phyloP scores from a whole-genome alignment of 2,797 vertebrate genomes.

The Rhinogobio ventralis region DNA sequence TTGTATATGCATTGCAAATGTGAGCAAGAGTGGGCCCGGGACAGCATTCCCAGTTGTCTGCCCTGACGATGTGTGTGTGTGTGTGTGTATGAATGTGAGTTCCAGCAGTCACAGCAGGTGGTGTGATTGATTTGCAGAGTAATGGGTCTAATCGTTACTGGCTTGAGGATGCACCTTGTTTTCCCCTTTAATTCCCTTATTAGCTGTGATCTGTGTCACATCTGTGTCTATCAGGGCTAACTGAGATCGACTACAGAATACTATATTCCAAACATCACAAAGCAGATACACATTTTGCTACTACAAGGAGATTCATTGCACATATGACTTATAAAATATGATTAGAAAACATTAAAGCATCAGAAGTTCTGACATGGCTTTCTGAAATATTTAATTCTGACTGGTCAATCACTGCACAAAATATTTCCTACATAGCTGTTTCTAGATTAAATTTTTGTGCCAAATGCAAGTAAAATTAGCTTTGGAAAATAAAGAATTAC shows the following conservation, averaged over 20 bases:
- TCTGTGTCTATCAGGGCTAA: constrained; percentile 38
- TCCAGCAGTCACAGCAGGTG: constrained; percentile 52
- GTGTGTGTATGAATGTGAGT: constrained; percentile 5
- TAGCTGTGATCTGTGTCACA: constrained; percentile 57
- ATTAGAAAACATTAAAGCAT: neutral
- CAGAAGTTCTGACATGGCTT: neutral
- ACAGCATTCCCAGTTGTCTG: constrained; percentile 18
- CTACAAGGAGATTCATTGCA: neutral
- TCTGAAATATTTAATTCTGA: neutral
- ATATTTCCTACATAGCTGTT: neutral
- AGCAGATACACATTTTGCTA: constrained; percentile 3
- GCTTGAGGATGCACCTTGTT: constrained; percentile 51
- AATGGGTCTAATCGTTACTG: constrained; percentile 57
- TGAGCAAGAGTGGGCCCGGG: constrained; percentile 4
- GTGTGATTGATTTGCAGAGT: constrained; percentile 58
- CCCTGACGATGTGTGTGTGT: neutral
- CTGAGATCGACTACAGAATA: constrained; percentile 35
- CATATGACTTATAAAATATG: neutral
- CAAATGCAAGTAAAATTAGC: neutral
- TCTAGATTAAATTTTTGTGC: neutral
- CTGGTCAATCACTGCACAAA: neutral
- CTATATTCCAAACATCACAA: constrained; percentile 24
- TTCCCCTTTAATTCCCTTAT: constrained; percentile 56
- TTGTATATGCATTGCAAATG: constrained; percentile 6
- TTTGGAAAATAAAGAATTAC: neutral